Conservation (phyloP, 2,113 vertebrate genomes). For the Spea multiplicata region DNA sequence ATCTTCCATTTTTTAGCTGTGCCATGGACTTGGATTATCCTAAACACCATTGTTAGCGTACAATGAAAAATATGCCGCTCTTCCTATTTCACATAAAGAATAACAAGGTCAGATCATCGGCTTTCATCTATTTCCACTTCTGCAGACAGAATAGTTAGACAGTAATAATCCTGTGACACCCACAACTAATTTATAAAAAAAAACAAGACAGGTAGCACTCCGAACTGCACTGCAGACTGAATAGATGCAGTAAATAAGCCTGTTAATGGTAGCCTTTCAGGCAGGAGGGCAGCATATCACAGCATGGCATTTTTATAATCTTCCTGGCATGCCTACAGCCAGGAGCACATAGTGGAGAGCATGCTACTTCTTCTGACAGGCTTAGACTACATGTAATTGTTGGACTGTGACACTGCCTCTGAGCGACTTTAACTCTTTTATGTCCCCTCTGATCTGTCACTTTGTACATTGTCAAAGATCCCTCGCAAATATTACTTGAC, state of each 20-base stretch:
- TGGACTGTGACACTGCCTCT: conserved; percentile 73
- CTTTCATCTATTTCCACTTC: conserved; percentile 67
- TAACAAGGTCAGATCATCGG: conserved; percentile 62
- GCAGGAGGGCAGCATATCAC: conserved; percentile 76
- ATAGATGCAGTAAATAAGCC: conserved; percentile 74
- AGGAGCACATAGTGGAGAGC: conserved; percentile 57
- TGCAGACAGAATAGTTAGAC: conserved; percentile 66
- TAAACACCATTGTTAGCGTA: conserved; percentile 51
- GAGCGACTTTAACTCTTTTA: conserved; percentile 74
- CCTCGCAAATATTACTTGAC: conserved; percentile 66
- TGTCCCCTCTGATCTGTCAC: conserved; percentile 72
- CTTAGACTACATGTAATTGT: conserved; percentile 61
- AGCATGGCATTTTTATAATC: conserved; percentile 75
- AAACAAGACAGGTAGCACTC: conserved; percentile 70
- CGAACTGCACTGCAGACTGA: conserved; percentile 58
- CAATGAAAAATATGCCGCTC: conserved; percentile 49
- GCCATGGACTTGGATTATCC: neutral
- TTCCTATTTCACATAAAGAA: conserved; percentile 57
- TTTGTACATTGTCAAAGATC: conserved; percentile 71
- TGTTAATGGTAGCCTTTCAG: conserved; percentile 74
- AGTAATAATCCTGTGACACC: conserved; percentile 66
- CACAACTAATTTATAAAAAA: conserved; percentile 71
- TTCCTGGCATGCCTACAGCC: conserved; percentile 70
- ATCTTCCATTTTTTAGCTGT: neutral
- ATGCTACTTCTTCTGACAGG: conserved; percentile 59